Conservation (phyloP, 1,140 invertebrate species). For the Lerema accius region DNA sequence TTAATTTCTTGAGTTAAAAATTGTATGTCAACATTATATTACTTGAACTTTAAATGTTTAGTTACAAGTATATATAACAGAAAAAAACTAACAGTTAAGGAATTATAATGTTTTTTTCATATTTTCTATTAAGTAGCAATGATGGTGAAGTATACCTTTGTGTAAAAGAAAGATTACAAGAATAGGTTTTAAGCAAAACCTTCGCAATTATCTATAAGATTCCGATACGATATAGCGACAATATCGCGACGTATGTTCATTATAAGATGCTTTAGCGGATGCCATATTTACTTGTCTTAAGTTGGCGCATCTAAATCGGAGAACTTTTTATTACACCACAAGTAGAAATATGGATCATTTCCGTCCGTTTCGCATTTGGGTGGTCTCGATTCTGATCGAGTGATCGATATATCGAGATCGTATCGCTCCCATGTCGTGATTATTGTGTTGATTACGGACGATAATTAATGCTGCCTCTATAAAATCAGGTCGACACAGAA, state of each 20-base stretch:
- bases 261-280: conserved; percentile 5
- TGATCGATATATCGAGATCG: conserved; percentile 50
- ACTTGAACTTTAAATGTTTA: too few relatives aligned
- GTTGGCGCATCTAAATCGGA: conserved; percentile 20
- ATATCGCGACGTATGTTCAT: neutral
- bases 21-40: too few relatives aligned
- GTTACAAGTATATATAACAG: too few relatives aligned
- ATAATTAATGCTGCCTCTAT: conserved; percentile 28
- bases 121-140: too few relatives aligned
- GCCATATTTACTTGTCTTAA: neutral
- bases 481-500: conserved; percentile 3
- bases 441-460: conserved; percentile 40
- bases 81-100: too few relatives aligned
- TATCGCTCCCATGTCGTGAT: conserved; percentile 38
- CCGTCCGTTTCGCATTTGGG: conserved; percentile 42
- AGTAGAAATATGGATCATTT: conserved; percentile 26
- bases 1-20: too few relatives aligned
- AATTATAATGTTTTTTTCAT: too few relatives aligned
- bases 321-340: conserved; percentile 7
- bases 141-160: too few relatives aligned
- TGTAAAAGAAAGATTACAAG: too few relatives aligned
- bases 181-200: too few relatives aligned
- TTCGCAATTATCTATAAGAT: neutral
- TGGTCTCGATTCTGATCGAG: conserved; percentile 48
- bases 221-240: neutral